Percentiles rank a stretch among this genome's conserved stretches.
phyloP scores from a whole-genome alignment of 2,888 invertebrate genomes.

The Bimastos eiseni region DNA sequence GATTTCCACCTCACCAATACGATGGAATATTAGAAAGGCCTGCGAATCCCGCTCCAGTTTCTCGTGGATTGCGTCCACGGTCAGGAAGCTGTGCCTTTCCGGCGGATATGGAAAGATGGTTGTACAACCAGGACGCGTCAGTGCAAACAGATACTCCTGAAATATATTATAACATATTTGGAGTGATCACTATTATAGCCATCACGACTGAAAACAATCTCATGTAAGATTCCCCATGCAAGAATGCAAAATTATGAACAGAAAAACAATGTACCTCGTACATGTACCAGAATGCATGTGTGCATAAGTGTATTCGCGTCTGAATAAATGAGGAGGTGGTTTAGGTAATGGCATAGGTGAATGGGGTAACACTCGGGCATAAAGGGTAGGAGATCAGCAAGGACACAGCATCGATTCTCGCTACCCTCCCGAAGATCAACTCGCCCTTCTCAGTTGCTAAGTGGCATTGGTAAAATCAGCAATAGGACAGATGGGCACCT shows the following conservation, averaged over 20 bases:
- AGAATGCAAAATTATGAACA: neutral
- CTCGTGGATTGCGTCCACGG: constrained; percentile 43
- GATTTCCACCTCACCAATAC: constrained; percentile 47
- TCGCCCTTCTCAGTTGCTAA: no score
- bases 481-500: no score
- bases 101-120: constrained; percentile 21
- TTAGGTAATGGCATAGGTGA: no score
- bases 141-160: constrained; percentile 16
- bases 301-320: neutral
- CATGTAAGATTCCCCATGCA: neutral
- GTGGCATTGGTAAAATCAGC: no score
- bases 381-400: no score
- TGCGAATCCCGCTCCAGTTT: constrained; percentile 48
- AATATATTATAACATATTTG: neutral
- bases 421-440: no score
- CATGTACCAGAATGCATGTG: no score
- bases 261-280: neutral
- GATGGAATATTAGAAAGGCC: constrained; percentile 40
- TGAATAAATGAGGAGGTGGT: no score
- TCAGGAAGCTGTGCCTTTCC: constrained; percentile 33
- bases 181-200: neutral
- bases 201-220: neutral
- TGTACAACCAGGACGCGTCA: neutral
- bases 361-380: no score
- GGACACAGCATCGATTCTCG: no score